phyloP scores from a whole-genome alignment of 2,113 vertebrate genomes.

The Xiphophorus maculatus region DNA sequence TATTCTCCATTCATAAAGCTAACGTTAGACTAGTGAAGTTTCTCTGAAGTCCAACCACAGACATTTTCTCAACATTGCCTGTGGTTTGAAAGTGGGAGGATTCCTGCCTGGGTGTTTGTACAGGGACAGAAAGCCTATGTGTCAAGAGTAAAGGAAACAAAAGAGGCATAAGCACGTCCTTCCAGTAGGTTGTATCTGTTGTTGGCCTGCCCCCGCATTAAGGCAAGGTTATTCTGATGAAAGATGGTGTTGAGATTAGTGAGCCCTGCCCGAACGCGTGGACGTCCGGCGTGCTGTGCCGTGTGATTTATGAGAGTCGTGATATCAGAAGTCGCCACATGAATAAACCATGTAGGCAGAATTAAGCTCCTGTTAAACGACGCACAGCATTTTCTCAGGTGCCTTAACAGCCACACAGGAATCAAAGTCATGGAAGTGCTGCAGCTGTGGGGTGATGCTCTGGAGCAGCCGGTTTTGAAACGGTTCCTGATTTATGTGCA shows the following conservation, averaged over 20 bases:
- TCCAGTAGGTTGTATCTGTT: slow-evolving; percentile 66
- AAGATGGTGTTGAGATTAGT: slow-evolving; percentile 82
- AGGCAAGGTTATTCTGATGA: slow-evolving; percentile 83
- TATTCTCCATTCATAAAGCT: slow-evolving; percentile 69
- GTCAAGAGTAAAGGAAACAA: slow-evolving; percentile 60
- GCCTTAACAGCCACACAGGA: slow-evolving; percentile 54
- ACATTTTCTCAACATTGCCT: slow-evolving; percentile 59
- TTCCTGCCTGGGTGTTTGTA: slow-evolving; percentile 32
- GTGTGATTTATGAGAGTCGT: slow-evolving; percentile 82
- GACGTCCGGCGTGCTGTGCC: slow-evolving; percentile 72
- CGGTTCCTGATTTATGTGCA: neutral
- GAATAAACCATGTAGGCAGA: slow-evolving; percentile 83
- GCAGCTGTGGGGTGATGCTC: slow-evolving; percentile 19
- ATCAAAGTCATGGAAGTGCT: slow-evolving; percentile 43
- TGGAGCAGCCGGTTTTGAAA: neutral
- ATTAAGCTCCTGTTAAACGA: slow-evolving; percentile 82
- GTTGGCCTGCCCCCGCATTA: slow-evolving; percentile 70
- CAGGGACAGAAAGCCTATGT: slow-evolving; percentile 49
- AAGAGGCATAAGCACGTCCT: slow-evolving; percentile 53
- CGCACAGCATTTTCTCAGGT: slow-evolving; percentile 73
- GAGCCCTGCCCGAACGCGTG: slow-evolving; percentile 69
- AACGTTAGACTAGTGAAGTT: slow-evolving; percentile 64
- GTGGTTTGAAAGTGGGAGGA: slow-evolving; percentile 45
- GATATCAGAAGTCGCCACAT: slow-evolving; percentile 79
- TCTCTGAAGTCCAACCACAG: slow-evolving; percentile 57